phyloP scores from a whole-genome alignment of 2,113 vertebrate species.

The Acinonyx jubatus region DNA sequence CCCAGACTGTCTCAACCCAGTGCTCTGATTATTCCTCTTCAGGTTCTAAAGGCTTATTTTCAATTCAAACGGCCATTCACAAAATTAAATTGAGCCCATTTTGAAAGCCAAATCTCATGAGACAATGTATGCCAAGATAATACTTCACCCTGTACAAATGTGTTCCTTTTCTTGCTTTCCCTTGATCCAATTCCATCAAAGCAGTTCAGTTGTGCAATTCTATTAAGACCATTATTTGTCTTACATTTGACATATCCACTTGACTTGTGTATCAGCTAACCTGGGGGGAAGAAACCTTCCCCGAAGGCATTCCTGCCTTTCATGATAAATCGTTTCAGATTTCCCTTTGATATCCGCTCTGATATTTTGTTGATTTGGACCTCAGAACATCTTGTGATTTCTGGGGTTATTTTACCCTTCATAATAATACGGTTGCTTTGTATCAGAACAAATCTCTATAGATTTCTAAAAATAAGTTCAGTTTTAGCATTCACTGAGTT shows the following conservation, averaged over 20 bases:
- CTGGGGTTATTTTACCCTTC: background rate
- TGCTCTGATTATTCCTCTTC: background rate
- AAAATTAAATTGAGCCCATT: constrained; percentile 59
- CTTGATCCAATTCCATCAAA: constrained; percentile 61
- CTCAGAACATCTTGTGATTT: constrained; percentile 49
- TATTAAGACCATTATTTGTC: constrained; percentile 64
- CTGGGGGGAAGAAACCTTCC: background rate
- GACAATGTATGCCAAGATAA: constrained; percentile 31
- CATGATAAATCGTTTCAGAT: constrained; percentile 34
- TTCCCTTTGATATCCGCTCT: background rate
- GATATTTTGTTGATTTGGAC: constrained; percentile 31
- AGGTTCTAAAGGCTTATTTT: constrained; percentile 23
- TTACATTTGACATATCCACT: constrained; percentile 56
- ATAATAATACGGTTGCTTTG: background rate
- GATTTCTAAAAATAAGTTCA: constrained; percentile 54
- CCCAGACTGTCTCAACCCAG: background rate
- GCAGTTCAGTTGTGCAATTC: constrained; percentile 46
- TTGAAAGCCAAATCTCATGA: constrained; percentile 64
- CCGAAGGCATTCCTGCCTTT: constrained; percentile 16
- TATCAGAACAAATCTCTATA: constrained; percentile 41
- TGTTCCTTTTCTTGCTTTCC: constrained; percentile 20
- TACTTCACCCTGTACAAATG: constrained; percentile 45
- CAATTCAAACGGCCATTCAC: constrained; percentile 44
- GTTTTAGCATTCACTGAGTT: background rate
- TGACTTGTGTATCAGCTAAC: constrained; percentile 30